Base-by-base conservation (phyloP, 1,140 invertebrate species). In the Zaprionus vittiger region DNA sequence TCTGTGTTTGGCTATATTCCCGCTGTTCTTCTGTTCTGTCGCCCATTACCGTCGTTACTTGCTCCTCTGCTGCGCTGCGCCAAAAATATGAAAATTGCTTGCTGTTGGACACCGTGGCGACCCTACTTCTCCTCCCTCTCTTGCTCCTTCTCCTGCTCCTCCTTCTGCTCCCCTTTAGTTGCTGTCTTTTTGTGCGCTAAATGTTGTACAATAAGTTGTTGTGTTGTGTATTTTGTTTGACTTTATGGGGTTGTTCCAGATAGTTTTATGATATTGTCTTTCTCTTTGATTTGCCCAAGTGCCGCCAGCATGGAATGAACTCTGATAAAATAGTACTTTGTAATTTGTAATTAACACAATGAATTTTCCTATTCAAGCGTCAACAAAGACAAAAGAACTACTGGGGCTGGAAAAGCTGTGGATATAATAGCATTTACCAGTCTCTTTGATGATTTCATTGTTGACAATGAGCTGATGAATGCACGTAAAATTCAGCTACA, bases 51-150 rank as follows among this genome's bases (percentile, higher is more conserved):
- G 24, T 54, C 44, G 41, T 65, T 17, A 28, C 41, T 47, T 44
- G 37, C 74, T 81, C 55, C 76, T 66, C 64, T 57, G 49, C 17
- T 70, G 44, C 24, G 65, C 62, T 78, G 70, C 79, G 80, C 76
- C 75, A 76, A 81, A 83, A 81, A 83, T 83, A 83, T 83, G 71
- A 83, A 83, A 83, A 81, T 79, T 73, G 81, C 76, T 81, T 69
- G 80, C 63, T 78, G 52, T 73, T 77, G 41, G 41, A 47, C 41
- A 47, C 70, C 41, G 56, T 73, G 15, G 57, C 22, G 38, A 24
- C 47, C 28, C 47, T n/a, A n/a, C 44, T 41, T 17, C 57, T 28
- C 31, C 15, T 22, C 20, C n/a, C 6, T 57, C n/a, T 14, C 44
- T 12, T 41, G 24, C 20, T 47, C 22, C 61, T 26, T 24, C 4